Conservation (phyloP, 35 echinoderm and acorn worm genomes). For the Ptychodera flava region DNA sequence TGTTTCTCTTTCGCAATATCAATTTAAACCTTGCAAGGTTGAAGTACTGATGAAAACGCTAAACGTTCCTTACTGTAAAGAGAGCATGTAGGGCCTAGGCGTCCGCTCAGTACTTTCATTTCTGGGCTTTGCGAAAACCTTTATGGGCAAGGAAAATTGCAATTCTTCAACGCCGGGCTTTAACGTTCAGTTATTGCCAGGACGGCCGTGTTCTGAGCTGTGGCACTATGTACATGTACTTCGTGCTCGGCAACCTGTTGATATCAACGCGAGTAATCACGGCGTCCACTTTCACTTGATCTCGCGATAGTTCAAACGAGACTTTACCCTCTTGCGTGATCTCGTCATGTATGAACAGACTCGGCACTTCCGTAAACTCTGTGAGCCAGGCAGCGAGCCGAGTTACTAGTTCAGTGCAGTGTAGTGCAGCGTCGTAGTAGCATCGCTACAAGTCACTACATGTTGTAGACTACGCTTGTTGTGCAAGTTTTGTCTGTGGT, state of each 20-base stretch:
- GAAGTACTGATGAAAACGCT: too few relatives aligned
- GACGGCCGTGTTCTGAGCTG: neutral
- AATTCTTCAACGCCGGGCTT: neutral
- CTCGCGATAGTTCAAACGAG: neutral
- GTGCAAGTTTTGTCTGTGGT: too few relatives aligned
- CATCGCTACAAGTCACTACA: neutral
- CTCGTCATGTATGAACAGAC: too few relatives aligned
- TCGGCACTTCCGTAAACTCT: neutral
- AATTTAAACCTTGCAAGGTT: too few relatives aligned
- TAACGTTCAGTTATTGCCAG: too few relatives aligned
- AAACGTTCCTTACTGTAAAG: too few relatives aligned
- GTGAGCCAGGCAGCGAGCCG: neutral
- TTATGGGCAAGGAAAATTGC: neutral
- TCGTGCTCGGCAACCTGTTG: neutral
- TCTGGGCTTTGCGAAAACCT: too few relatives aligned
- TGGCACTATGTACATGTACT: neutral
- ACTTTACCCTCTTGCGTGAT: neutral
- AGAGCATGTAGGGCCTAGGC: too few relatives aligned
- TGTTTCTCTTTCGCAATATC: too few relatives aligned
- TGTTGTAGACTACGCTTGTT: neutral
- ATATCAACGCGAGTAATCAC: neutral
- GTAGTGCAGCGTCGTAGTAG: neutral
- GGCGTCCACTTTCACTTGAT: neutral
- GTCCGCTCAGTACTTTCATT: too few relatives aligned
- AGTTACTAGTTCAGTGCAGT: neutral